A percentile compares a stretch with the other conserved stretches of the same genome.
Evolutionary conservation across 2,888 invertebrate genomes (phyloP).

Genomic region (Stictocephala bisonia): DNA sequence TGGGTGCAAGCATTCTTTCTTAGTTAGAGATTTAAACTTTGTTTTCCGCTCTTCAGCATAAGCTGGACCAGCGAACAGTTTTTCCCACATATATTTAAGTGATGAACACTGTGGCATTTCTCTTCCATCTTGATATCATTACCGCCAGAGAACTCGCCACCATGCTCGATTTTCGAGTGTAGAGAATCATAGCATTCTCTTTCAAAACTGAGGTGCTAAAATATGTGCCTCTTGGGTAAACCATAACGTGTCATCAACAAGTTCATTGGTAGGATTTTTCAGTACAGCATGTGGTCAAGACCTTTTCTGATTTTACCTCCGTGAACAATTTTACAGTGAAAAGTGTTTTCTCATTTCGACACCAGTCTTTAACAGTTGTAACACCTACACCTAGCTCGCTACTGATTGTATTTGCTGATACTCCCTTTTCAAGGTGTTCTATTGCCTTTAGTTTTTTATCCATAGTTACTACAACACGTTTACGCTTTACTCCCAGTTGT

Average conservation of each 20-base stretch:
- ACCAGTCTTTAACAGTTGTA: too few species aligned
- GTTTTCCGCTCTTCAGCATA: slow-evolving; percentile 30
- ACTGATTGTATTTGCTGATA: too few species aligned
- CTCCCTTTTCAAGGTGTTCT: too few species aligned
- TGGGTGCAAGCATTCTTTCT: not conserved
- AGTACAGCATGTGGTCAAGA: too few species aligned
- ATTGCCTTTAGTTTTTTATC: too few species aligned
- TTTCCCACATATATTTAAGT: slow-evolving; percentile 23
- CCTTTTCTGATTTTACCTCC: too few species aligned
- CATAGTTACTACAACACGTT: too few species aligned
- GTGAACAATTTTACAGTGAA: too few species aligned
- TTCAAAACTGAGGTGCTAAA: slow-evolving; percentile 47
- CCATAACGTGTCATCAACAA: slow-evolving; percentile 47
- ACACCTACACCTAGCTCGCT: too few species aligned
- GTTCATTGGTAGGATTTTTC: slow-evolving; percentile 40
- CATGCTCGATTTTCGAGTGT: slow-evolving; percentile 43
- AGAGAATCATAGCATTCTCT: slow-evolving; percentile 48
- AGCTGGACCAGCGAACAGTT: slow-evolving; percentile 37
- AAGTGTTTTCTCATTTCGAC: too few species aligned
- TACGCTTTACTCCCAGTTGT: too few species aligned
- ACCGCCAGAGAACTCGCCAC: slow-evolving; percentile 15
- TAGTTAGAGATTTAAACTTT: not conserved
- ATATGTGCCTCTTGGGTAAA: slow-evolving; percentile 49
- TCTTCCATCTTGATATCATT: slow-evolving; percentile 34
- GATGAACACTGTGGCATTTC: slow-evolving; percentile 15